Evolutionary conservation across 2,797 vertebrate genomes (phyloP), one percentile per base, ranked within the genome.

Genomic region (Allobates femoralis): DNA sequence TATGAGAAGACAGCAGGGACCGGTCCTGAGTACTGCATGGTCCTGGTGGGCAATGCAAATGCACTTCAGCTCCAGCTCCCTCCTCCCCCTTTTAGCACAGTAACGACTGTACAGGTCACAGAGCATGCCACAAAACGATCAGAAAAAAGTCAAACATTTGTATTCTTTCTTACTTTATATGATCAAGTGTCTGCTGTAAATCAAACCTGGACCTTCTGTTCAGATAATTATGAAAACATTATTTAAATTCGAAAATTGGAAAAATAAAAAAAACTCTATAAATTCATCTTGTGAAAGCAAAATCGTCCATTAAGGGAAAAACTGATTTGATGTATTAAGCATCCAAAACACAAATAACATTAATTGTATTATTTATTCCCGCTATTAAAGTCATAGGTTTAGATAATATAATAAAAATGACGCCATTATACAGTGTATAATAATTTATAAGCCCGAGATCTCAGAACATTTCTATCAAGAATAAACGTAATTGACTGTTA

Each of bases 401-500:
- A 50, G 46, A 23, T 46, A n/a, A 26, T n/a, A 26, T 37, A 74
- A 23, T n/a, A 69, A 82, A 73, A 34, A n/a, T 28, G 34, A 60
- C 32, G 30, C 37, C 26, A 58, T 83, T 83, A 71, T 26, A 60
- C 34, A 8, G 41, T 3, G 3, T 32, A 69, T 14, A 55, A 34
- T 77, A n/a, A 77, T 66, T 77, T 84, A 62, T 34, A 77, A 77
- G 51, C 46, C 55, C 32, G 21, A 75, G 32, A 46, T 84, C 23
- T 32, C 55, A 12, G 37, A 84, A 34, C 56, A 76, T 84, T 76
- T 46, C n/a, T 62, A 76, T 60, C 71, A 84, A 64, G 46, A 75
- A 84, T 84, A 84, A 62, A 58, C n/a, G 58, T 76, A 75, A 74
- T 58, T 83, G 67, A 58, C 55, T 30, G 15, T 60, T n/a, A 77